Conservation (phyloP, 2,797 vertebrate species). For the Phataginus tetradactyla region DNA sequence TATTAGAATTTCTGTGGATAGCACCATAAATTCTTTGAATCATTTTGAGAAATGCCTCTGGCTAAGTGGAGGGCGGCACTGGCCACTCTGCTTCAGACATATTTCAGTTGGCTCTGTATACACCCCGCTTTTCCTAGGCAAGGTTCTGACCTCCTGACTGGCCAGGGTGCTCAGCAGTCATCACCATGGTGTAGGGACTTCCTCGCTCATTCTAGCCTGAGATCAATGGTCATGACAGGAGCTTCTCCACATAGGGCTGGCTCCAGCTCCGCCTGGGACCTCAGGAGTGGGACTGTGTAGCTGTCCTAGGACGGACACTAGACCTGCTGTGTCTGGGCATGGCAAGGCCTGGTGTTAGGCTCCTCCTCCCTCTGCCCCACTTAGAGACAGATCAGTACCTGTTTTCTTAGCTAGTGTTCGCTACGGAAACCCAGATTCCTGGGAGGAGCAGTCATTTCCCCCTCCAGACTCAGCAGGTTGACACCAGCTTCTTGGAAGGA, state of each 20-base stretch:
- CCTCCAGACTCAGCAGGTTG: no score
- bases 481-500: not conserved
- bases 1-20: no score
- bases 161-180: not conserved
- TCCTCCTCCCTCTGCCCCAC: not conserved
- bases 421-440: not conserved
- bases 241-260: not conserved
- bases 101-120: no score
- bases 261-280: not conserved
- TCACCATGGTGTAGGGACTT: not conserved
- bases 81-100: not conserved
- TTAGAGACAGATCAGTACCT: not conserved
- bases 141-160: no score
- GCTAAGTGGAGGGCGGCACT: not conserved
- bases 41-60: not conserved
- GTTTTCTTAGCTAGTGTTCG: not conserved
- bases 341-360: not conserved
- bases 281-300: not conserved
- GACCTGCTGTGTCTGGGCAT: not conserved
- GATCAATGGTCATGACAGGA: no score
- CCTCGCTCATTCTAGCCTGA: not conserved
- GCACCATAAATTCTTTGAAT: rapidly evolving
- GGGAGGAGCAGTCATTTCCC: not conserved
- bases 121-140: not conserved
- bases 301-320: not conserved